Percentiles rank a stretch among this genome's conserved stretches.
phyloP scores from a whole-genome alignment of 1,140 invertebrate species.

The Ostrea edulis region DNA sequence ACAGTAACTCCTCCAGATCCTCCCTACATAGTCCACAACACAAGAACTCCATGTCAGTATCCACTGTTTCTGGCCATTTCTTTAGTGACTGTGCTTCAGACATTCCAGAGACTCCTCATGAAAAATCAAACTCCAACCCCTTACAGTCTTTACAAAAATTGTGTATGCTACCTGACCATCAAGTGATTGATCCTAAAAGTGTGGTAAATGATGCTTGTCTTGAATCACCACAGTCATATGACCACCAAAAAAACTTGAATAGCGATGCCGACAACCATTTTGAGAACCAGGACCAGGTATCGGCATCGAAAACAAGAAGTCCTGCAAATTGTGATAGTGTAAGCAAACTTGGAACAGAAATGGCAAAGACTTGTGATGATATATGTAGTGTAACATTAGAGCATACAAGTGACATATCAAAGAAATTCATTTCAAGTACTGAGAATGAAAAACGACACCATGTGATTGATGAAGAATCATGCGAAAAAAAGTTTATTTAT shows the following conservation, averaged over 20 bases:
- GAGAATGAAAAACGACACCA: background rate
- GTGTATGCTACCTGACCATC: conserved; percentile 75
- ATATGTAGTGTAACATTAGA: conserved; percentile 20
- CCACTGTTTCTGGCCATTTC: background rate
- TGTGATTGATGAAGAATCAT: background rate
- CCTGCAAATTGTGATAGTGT: background rate
- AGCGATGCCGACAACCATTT: conserved; percentile 67
- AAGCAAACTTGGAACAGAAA: background rate
- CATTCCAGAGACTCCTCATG: conserved; percentile 38
- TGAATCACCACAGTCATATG: conserved; percentile 61
- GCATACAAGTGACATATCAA: background rate
- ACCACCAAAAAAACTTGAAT: conserved; percentile 75
- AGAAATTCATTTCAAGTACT: background rate
- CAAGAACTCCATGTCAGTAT: conserved; percentile 24
- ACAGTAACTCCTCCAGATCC: conserved; percentile 50
- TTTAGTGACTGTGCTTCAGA: conserved; percentile 37
- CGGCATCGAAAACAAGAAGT: conserved; percentile 52
- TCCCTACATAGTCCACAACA: conserved; percentile 56
- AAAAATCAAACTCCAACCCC: conserved; percentile 63
- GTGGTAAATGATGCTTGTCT: conserved; percentile 75
- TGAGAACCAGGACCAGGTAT: conserved; percentile 47
- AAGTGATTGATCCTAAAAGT: conserved; percentile 77
- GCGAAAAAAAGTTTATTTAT: background rate
- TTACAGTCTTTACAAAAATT: conserved; percentile 76
- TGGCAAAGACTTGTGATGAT: background rate